Percentiles rank a stretch among this genome's conserved stretches.
These are phyloP conservation scores for Thryonomys swinderianus DNA, from an alignment of 2,113 vertebrate species.

Conservation along the genomic window DNA sequence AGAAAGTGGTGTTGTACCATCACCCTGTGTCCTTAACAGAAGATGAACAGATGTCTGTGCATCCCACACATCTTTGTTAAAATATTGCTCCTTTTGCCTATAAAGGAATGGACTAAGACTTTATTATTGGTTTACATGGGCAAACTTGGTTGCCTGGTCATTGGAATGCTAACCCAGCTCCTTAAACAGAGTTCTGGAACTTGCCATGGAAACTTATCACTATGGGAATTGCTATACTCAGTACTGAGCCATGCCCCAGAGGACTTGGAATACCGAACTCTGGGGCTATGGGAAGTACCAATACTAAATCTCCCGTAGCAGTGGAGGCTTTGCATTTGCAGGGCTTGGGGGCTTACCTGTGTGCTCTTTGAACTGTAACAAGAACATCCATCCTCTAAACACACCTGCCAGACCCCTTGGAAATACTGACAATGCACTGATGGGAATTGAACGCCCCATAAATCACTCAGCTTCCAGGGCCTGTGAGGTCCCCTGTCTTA, in stretches of 20 bases:
- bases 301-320: background rate
- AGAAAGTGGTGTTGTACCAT: too few relatives aligned
- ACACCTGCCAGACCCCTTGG: constrained; percentile 1
- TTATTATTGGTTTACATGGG: background rate
- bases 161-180: background rate
- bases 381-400: background rate
- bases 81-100: background rate
- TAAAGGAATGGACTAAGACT: background rate
- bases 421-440: constrained; percentile 40
- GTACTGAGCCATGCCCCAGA: background rate
- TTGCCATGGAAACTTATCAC: background rate
- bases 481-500: background rate
- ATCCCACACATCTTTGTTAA: background rate
- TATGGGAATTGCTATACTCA: background rate
- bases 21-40: background rate
- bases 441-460: constrained; percentile 62
- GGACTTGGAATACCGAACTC: background rate
- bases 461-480: constrained; percentile 17
- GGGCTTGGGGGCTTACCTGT: background rate
- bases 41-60: background rate
- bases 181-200: background rate
- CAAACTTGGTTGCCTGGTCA: background rate
- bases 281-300: background rate
- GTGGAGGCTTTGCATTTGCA: background rate
- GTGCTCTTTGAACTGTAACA: background rate